Conservation (phyloP, 2,113 vertebrate genomes). For the Scytalopus superciliaris region DNA sequence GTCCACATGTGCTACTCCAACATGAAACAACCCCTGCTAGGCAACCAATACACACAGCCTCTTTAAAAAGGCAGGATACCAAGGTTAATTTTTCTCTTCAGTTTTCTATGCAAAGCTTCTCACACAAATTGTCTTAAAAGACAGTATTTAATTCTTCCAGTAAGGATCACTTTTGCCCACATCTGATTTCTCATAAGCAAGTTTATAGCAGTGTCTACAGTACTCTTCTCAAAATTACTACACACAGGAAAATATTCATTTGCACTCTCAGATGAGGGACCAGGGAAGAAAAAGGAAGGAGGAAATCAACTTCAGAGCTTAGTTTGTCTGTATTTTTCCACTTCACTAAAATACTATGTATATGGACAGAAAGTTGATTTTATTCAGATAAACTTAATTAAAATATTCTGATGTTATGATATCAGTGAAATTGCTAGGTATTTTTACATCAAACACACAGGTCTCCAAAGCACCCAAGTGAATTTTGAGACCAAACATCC, state of each 20-base stretch:
- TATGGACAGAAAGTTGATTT: not conserved
- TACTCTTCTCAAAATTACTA: not conserved
- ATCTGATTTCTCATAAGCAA: not conserved
- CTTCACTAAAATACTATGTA: not conserved
- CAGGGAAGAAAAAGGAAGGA: not conserved
- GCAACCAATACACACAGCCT: not conserved
- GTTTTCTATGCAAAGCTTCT: not conserved
- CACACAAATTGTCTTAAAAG: not conserved
- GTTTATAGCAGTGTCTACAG: not conserved
- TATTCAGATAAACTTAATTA: not conserved
- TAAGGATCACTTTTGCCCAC: not conserved
- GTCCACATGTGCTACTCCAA: not conserved
- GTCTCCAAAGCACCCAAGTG: not conserved
- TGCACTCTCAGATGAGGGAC: not conserved
- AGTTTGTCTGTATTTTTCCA: not conserved
- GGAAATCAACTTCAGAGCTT: not conserved
- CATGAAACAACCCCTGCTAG: not conserved
- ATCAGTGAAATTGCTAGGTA: not conserved
- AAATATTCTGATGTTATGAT: not conserved
- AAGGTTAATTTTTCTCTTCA: not conserved
- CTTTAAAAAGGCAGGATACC: not conserved
- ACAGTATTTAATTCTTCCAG: not conserved
- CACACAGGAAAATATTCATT: not conserved
- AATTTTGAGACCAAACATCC: not conserved
- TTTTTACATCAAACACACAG: not conserved